Evolutionary conservation across 1,140 invertebrate species (phyloP).

Genomic region (Galleria mellonella): DNA sequence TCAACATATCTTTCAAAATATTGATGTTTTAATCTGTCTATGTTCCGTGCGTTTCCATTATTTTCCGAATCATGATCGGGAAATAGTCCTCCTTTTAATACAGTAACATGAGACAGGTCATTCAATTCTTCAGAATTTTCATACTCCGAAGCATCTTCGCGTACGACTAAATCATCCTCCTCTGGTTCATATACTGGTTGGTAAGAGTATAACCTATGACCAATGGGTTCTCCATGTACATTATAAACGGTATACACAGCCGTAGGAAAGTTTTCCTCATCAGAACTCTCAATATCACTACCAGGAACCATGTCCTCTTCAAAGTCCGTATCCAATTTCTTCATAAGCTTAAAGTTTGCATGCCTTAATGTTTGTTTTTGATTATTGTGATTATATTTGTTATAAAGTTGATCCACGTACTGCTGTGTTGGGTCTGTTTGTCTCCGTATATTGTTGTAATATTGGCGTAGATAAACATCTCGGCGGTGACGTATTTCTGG

Average conservation of each 20-base stretch:
- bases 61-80: conserved; percentile 29
- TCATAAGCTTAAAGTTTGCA: conserved; percentile 63
- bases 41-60: conserved; percentile 38
- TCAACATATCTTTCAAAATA: conserved; percentile 66
- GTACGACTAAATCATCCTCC: conserved; percentile 40
- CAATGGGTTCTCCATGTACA: conserved; percentile 61
- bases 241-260: conserved; percentile 66
- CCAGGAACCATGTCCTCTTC: conserved; percentile 35
- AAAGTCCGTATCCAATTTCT: conserved; percentile 55
- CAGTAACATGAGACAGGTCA: conserved; percentile 36
- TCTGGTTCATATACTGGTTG: conserved; percentile 67
- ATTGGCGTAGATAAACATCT: conserved; percentile 68
- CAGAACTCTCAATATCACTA: conserved; percentile 17
- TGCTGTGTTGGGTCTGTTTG: conserved; percentile 40
- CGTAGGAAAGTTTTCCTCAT: conserved; percentile 54
- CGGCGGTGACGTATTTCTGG: conserved; percentile 67
- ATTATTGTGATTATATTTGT: conserved; percentile 57
- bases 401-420: conserved; percentile 49
- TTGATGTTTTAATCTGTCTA: conserved; percentile 61
- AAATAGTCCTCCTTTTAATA: conserved; percentile 61
- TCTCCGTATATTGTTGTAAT: conserved; percentile 55
- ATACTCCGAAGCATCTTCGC: conserved; percentile 41
- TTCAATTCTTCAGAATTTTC: conserved; percentile 42
- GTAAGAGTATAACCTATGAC: conserved; percentile 62
- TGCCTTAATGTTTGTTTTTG: conserved; percentile 59